Evolutionary conservation across 2,113 vertebrate genomes (phyloP).

Genomic region (Sturnus vulgaris): DNA sequence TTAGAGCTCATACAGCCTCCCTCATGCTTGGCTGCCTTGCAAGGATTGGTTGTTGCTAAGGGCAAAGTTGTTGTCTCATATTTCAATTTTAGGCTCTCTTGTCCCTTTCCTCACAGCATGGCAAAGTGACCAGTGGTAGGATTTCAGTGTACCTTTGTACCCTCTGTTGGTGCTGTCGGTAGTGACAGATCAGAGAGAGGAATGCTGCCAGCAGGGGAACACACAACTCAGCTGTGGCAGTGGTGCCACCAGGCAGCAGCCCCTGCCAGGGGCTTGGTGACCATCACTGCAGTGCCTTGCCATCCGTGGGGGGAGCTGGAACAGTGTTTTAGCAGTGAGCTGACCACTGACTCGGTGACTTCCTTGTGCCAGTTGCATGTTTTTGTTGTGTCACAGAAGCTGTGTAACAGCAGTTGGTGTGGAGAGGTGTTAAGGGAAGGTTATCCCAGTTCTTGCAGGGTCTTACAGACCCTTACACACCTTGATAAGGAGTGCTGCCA

Average conservation of each 20-base stretch:
- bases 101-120: not conserved
- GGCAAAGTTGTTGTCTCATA: not conserved
- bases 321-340: not conserved
- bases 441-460: not conserved
- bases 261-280: not conserved
- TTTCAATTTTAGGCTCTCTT: not conserved
- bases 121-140: not conserved
- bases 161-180: not conserved
- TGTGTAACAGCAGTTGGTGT: not conserved
- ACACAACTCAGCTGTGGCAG: fast-evolving
- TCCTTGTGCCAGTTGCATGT: fast-evolving
- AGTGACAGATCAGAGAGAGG: not conserved
- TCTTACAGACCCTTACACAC: not conserved
- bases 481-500: not conserved
- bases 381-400: not conserved
- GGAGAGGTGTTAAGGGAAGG: not conserved
- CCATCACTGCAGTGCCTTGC: not conserved
- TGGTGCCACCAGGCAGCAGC: not conserved
- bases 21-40: not conserved
- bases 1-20: not conserved
- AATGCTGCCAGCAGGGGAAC: not conserved
- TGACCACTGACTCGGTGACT: not conserved
- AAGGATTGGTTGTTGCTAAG: not conserved
- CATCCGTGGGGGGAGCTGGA: not conserved
- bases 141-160: not conserved